Conservation (phyloP, 2,113 vertebrate species). For the Muscicapa adusta region DNA sequence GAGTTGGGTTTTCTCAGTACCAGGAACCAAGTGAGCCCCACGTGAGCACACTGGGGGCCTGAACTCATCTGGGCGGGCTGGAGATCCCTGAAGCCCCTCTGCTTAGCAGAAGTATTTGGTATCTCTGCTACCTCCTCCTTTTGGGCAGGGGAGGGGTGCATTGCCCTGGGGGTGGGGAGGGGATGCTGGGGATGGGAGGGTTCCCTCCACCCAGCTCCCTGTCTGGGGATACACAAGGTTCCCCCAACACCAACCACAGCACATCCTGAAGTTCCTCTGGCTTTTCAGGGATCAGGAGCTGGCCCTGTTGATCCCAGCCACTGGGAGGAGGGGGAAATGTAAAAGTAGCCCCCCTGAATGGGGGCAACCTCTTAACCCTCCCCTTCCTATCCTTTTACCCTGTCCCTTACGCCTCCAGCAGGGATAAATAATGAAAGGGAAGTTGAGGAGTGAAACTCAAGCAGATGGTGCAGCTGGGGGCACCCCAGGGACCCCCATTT, state of each 20-base stretch:
- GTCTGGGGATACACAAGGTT: not conserved
- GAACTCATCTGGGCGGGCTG: not conserved
- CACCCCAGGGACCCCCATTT: not conserved
- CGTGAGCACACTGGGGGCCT: rapidly evolving
- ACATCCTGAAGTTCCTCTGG: not conserved
- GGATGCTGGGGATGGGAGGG: not conserved
- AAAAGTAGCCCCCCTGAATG: rapidly evolving
- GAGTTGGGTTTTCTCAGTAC: not conserved
- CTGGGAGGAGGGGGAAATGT: too few species aligned
- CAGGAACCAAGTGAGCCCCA: too few species aligned
- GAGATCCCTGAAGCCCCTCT: not conserved
- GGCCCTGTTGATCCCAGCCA: not conserved
- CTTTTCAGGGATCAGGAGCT: not conserved
- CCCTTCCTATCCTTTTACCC: not conserved
- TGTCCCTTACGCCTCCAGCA: rapidly evolving
- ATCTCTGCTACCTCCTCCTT: not conserved
- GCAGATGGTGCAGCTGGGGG: not conserved
- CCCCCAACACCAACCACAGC: not conserved
- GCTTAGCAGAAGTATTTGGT: not conserved
- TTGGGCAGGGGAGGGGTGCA: not conserved
- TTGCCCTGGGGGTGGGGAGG: not conserved
- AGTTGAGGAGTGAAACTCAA: not conserved
- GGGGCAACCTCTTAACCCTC: not conserved
- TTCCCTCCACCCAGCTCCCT: rapidly evolving
- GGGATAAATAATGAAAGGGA: not conserved